These are phyloP conservation scores for Cydia splendana DNA, from an alignment of 1,140 invertebrate genomes.

Conservation along the genomic window DNA sequence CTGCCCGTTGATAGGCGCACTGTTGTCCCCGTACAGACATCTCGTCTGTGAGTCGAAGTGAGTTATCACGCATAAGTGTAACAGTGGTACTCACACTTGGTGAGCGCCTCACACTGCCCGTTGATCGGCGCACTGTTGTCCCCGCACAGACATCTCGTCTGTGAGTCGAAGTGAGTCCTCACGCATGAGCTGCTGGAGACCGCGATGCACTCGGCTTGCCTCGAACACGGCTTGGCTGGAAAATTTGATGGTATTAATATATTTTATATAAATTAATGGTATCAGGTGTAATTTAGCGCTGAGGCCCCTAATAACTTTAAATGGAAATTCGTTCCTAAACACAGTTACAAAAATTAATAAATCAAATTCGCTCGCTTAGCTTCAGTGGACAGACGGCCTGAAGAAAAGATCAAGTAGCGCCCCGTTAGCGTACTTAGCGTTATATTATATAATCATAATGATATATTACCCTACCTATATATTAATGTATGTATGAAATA, in stretches of 20 bases:
- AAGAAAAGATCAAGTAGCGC: too few species aligned
- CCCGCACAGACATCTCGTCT: slow-evolving; percentile 83
- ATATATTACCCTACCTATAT: too few species aligned
- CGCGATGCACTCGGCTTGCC: slow-evolving; percentile 82
- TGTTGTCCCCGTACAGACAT: slow-evolving; percentile 85
- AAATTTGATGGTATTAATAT: slow-evolving; percentile 22
- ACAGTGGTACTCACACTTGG: slow-evolving; percentile 67
- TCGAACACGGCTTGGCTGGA: slow-evolving; percentile 82
- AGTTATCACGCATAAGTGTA: slow-evolving; percentile 50
- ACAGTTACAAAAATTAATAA: too few species aligned
- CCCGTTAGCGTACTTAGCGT: too few species aligned
- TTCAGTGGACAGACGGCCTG: too few species aligned
- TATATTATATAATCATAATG: too few species aligned
- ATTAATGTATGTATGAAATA: too few species aligned
- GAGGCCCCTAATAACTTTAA: too few species aligned
- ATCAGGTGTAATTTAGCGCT: neutral
- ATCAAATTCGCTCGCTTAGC: too few species aligned
- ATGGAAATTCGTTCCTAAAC: too few species aligned
- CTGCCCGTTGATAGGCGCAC: slow-evolving; percentile 82
- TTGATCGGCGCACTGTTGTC: slow-evolving; percentile 83
- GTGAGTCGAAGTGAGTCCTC: slow-evolving; percentile 80
- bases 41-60: slow-evolving; percentile 80
- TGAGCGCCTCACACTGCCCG: slow-evolving; percentile 80
- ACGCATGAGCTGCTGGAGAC: slow-evolving; percentile 84
- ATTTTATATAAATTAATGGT: too few species aligned